These are phyloP conservation scores for Eristalis pertinax DNA, from an alignment of 2,888 invertebrate species.

Conservation along the genomic window DNA sequence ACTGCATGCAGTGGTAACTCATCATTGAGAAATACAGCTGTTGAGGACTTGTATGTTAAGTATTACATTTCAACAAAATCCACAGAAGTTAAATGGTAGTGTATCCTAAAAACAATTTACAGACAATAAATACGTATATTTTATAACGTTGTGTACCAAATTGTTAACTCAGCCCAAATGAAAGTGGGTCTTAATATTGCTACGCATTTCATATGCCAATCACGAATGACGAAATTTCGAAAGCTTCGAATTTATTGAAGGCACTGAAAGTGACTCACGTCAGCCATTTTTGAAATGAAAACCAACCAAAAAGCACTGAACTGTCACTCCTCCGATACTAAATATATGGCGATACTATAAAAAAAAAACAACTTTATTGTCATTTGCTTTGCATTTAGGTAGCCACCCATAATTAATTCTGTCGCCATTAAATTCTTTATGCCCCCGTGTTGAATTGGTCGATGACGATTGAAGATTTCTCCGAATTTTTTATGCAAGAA, in stretches of 20 bases:
- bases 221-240: conserved; percentile 66
- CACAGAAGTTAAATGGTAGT: neutral
- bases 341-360: conserved; percentile 57
- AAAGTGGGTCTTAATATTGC: conserved; percentile 46
- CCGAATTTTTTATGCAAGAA: conserved; percentile 57
- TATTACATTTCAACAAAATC: neutral
- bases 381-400: conserved; percentile 66
- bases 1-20: neutral
- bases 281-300: conserved; percentile 58
- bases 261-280: conserved; percentile 50
- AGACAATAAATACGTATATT: neutral
- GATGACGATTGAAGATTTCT: conserved; percentile 63
- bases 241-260: conserved; percentile 63
- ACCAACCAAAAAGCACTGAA: conserved; percentile 39
- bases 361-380: conserved; percentile 33
- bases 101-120: neutral
- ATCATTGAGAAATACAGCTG: neutral
- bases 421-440: conserved; percentile 67
- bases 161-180: conserved; percentile 22
- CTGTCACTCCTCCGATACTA: conserved; percentile 63
- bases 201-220: conserved; percentile 30
- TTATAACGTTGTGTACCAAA: conserved; percentile 8
- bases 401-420: conserved; percentile 70
- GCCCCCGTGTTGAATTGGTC: conserved; percentile 47
- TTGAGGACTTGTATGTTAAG: neutral